Evolutionary conservation across 2,797 vertebrate genomes (phyloP), one percentile per base, ranked within the genome.

Genomic region (Molossus molossus): DNA sequence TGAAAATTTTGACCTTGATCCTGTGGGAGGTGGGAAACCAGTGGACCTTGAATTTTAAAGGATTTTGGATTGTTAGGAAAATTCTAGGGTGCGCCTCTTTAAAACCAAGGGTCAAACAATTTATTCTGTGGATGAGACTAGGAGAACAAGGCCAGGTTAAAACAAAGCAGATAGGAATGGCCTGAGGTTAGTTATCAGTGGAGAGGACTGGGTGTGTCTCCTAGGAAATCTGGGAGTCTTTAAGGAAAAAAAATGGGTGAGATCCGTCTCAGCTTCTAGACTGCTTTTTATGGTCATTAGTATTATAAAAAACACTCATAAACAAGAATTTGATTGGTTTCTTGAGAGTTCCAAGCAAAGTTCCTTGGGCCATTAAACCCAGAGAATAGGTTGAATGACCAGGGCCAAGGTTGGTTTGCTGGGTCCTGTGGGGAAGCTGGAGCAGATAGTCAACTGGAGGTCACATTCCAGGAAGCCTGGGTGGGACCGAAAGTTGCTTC

Each of bases 311-410:
- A 65, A 64, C 25, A 72, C 15, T 83, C 25, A 77, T 21, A 72
- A 76, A 10, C 57, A 93, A 93, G 57, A 83, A 83, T 45, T 65
- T 90, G 25, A 23, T 58, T 69, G 73, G 40, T 77, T 90, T 65
- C 37, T n/a, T 77, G 55, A 73, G 60, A 70, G 21, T 88, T 84
- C 50, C 33, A 69, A 40, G 75, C 21, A 87, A 58, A 86, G 69
- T 7, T 70, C 9, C 8, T 29, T 53, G 17, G 27, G 27, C 23
- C 11, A 6, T 60, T 77, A 5, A 40, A 45, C 33, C 33, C 45
- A 23, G 20, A 53, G 64, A 65, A 76, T 11, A 58, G 40, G 20
- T 33, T 62, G 11, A 86, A 69, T 33, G 76, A 55, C 17, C 33
- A 53, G 45, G 48, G 69, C 60, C 87, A 40, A 29, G 15, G 17